Conservation (phyloP, 2,888 invertebrate species). For the Actias luna region DNA sequence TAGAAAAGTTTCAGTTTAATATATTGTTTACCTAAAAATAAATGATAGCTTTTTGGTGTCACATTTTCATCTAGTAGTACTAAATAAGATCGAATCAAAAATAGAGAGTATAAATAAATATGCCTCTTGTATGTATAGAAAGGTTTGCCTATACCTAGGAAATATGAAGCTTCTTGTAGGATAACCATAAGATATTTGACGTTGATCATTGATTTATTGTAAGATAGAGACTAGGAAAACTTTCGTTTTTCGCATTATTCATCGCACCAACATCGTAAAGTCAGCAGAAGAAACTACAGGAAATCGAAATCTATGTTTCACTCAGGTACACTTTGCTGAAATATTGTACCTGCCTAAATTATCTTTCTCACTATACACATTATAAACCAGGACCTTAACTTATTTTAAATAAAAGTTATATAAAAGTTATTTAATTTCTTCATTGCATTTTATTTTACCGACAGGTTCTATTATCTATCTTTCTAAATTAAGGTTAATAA, state of each 20-base stretch:
- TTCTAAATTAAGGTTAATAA: not conserved
- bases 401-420: no score
- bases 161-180: slow-evolving; percentile 40
- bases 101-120: not conserved
- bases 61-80: not conserved
- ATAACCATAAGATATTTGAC: slow-evolving; percentile 49
- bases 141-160: slow-evolving; percentile 20
- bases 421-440: no score
- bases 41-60: not conserved
- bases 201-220: slow-evolving; percentile 69
- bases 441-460: no score
- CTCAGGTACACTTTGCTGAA: slow-evolving; percentile 26
- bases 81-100: not conserved
- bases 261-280: slow-evolving; percentile 62
- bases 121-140: not conserved
- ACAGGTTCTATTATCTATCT: no score
- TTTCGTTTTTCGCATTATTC: slow-evolving; percentile 65
- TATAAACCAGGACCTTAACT: no score
- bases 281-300: slow-evolving; percentile 47
- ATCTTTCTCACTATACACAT: not conserved
- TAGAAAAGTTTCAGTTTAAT: no score
- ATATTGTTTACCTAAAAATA: no score
- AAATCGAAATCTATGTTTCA: slow-evolving; percentile 54
- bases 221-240: slow-evolving; percentile 59
- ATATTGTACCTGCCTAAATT: not conserved